Base-by-base conservation (phyloP, 2,113 vertebrate genomes). In the Prinia subflava region DNA sequence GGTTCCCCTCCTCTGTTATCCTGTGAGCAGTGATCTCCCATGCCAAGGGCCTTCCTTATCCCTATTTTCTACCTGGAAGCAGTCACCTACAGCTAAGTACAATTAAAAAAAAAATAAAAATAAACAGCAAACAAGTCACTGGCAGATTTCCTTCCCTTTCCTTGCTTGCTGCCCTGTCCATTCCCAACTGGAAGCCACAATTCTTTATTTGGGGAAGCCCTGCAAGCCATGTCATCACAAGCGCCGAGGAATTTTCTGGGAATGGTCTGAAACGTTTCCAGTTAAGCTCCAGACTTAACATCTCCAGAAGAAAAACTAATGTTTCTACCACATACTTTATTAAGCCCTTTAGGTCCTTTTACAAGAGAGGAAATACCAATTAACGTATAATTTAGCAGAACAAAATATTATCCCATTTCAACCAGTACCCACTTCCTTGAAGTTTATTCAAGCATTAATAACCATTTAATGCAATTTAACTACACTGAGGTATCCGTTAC, bases 401-500 rank as follows among this genome's bases (percentile, higher is more conserved):
- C 98, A 98, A 98, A 98, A 98, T 98, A 98, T 98, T 98, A 98
- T 98, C 98, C 98, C 97, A 97, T 98, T 98, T 98, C 98, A 98
- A 98, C 98, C 97, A 97, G 97, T 97, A 97, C 95, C 94, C 98
- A 98, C 97, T 98, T 98, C 97, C 98, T 98, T 98, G 98, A 98
- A 98, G 98, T 98, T 98, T 98, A 98, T 98, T 98, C 97, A 98
- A 98, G 98, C 98, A 98, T 98, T 98, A 98, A 98, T 98, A 98
- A 98, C 98, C 98, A 97, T 98, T 98, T 98, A 98, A 98, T 98
- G 98, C 97, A 98, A 98, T 98, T 98, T 98, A 97, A 98, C 97
- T 98, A 97, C 97, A 98, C 96, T 96, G 97, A 98, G 98, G 98
- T 98, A 98, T 98, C 98, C 96, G 97, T 98, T 98, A 98, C 98